Percentiles rank a stretch among this genome's conserved stretches.
phyloP scores from a whole-genome alignment of 2,113 vertebrate species.

The Nothoprocta perdicaria region DNA sequence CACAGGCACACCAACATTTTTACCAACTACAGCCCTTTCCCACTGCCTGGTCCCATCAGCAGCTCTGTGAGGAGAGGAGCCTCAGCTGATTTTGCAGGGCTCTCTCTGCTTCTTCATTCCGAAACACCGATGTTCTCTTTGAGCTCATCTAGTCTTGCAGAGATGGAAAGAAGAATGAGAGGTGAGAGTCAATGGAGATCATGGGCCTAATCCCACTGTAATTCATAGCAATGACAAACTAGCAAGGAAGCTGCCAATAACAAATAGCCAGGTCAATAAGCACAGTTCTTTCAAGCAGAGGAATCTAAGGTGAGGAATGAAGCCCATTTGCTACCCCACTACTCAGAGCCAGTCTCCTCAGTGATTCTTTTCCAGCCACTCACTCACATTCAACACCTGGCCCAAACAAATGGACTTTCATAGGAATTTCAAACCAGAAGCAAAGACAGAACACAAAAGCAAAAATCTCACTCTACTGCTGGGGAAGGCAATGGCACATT shows the following conservation, averaged over 20 bases:
- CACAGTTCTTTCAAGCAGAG: accelerated
- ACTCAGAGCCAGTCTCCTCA: neutral
- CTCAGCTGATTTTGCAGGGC: neutral
- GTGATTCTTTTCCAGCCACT: neutral
- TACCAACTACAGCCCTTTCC: neutral
- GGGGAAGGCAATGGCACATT: neutral
- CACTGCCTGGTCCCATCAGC: neutral
- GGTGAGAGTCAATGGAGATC: neutral
- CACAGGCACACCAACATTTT: neutral
- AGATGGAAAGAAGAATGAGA: neutral
- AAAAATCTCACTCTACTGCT: neutral
- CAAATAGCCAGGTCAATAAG: accelerated
- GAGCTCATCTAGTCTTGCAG: neutral
- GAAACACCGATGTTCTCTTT: neutral
- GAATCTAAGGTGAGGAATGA: neutral
- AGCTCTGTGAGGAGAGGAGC: neutral
- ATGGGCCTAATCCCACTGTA: accelerated
- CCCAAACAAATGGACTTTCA: neutral
- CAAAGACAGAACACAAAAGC: neutral
- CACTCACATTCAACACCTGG: neutral
- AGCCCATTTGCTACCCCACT: neutral
- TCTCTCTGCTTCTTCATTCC: neutral
- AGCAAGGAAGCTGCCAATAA: neutral
- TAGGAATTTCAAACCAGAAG: neutral
- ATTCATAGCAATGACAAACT: accelerated